Evolutionary conservation across 2,113 vertebrate species (phyloP).

Genomic region (Trichomycterus rosablanca): DNA sequence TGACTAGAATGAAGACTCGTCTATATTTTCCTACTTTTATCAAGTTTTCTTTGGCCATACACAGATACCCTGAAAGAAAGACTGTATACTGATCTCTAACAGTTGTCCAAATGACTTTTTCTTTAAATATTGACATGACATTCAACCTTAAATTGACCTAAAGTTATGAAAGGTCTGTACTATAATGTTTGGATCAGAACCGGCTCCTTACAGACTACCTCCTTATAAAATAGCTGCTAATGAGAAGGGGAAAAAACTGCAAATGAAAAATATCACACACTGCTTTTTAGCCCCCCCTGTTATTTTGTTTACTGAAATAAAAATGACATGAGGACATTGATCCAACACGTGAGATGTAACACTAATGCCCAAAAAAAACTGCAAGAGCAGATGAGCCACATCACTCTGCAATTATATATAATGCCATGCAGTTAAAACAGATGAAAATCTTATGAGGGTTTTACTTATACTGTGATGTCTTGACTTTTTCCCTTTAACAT

Average conservation of each 20-base stretch:
- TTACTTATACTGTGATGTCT: constrained; percentile 58
- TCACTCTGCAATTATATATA: constrained; percentile 77
- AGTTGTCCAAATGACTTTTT: constrained; percentile 17
- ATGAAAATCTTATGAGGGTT: constrained; percentile 57
- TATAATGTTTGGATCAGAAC: too few relatives aligned
- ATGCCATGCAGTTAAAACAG: constrained; percentile 83
- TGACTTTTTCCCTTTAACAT: constrained; percentile 47
- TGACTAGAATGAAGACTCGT: constrained; percentile 20
- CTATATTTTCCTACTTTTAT: constrained; percentile 29
- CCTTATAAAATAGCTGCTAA: constrained; percentile 17
- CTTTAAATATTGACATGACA: too few relatives aligned
- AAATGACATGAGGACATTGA: constrained; percentile 49
- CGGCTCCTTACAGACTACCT: not conserved
- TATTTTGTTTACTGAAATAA: constrained; percentile 39
- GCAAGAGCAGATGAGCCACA: constrained; percentile 64
- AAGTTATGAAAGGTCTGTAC: too few relatives aligned
- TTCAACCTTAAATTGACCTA: too few relatives aligned
- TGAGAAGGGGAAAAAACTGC: constrained; percentile 4
- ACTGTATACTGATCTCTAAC: constrained; percentile 32
- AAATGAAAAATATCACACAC: constrained; percentile 12
- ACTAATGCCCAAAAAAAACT: constrained; percentile 70
- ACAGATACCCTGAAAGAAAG: constrained; percentile 37
- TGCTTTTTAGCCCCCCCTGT: too few relatives aligned
- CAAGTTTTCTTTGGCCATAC: constrained; percentile 45
- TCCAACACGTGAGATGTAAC: constrained; percentile 60